These are phyloP conservation scores for Heliothis peltigera DNA, from an alignment of 2,888 invertebrate species.

Conservation along the genomic window DNA sequence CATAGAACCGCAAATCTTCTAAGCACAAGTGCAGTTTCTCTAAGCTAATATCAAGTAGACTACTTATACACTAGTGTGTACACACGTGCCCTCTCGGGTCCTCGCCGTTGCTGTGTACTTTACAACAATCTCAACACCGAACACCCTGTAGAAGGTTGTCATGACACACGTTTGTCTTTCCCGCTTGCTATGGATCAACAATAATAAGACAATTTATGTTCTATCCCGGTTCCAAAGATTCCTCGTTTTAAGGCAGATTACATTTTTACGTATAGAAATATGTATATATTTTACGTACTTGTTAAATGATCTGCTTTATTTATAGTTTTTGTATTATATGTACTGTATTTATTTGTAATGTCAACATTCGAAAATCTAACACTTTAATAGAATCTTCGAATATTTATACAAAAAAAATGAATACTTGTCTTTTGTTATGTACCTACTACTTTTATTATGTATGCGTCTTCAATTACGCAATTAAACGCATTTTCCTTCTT, in stretches of 20 bases:
- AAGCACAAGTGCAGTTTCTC: conserved; percentile 30
- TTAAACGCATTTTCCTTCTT: no score
- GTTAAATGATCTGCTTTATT: no score
- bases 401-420: conserved; percentile 26
- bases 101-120: neutral
- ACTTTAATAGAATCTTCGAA: conserved; percentile 8
- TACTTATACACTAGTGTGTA: neutral
- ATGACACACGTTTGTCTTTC: neutral
- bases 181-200: neutral
- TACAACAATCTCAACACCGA: neutral
- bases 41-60: conserved; percentile 23
- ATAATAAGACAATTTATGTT: conserved; percentile 2
- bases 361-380: conserved; percentile 17
- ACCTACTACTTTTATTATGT: no score
- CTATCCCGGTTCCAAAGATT: no score
- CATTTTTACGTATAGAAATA: no score
- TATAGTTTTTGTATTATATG: conserved; percentile 16
- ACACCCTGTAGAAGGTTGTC: conserved; percentile 3
- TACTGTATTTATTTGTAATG: conserved; percentile 15
- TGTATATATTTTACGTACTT: no score
- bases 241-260: no score
- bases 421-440: no score
- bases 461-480: no score
- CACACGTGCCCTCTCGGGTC: neutral
- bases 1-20: conserved; percentile 24